Evolutionary conservation across 2,113 vertebrate species (phyloP), one percentile per base, ranked within the genome.

Genomic region (Coryphaenoides rupestris): DNA sequence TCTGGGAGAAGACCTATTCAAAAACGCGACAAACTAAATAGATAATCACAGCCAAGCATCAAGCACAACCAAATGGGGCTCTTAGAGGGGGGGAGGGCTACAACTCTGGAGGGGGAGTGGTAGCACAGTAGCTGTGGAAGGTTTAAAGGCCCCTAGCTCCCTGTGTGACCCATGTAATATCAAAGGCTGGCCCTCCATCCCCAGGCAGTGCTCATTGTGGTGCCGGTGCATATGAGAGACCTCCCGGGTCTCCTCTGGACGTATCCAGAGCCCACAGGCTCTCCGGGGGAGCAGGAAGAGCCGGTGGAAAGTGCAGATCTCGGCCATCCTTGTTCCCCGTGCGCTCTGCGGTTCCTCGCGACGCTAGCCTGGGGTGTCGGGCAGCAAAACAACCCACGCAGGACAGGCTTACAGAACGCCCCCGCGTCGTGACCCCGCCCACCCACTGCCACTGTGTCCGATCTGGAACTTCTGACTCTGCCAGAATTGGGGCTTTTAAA

Each of bases 161-260:
- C 84, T 81, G 80, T 85, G 81, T 84, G 88, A 89, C 67, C 78
- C 86, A 86, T 91, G 90, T 92, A 84, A 77, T 83, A 92, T 91
- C 90, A 92, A 90, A 91, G 86, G 76, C 77, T 68, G 68, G 70
- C 81, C 82, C 70, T 77, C 75, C 88, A 89, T 85, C 84, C 89
- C 80, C 82, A 86, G 84, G 87, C 86, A 81, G 81, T 68, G 74
- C 55, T 80, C 87, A 86, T 90, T 90, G 86, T 84, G 69, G 77
- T 72, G 62, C 40, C 21, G 5, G 74, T 87, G 87, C 87, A 91
- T 90, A 87, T 85, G 74, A 88, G 76, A 88, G 89, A 81, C 89
- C 85, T 84, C 87, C 85, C 81, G 86, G 77, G 86, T 87, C 84
- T 89, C 77, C 75, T 74, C 81, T 84, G 89, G 85, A 88, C 83